Conservation (phyloP, 2,113 vertebrate genomes). For the Pimephales promelas region DNA sequence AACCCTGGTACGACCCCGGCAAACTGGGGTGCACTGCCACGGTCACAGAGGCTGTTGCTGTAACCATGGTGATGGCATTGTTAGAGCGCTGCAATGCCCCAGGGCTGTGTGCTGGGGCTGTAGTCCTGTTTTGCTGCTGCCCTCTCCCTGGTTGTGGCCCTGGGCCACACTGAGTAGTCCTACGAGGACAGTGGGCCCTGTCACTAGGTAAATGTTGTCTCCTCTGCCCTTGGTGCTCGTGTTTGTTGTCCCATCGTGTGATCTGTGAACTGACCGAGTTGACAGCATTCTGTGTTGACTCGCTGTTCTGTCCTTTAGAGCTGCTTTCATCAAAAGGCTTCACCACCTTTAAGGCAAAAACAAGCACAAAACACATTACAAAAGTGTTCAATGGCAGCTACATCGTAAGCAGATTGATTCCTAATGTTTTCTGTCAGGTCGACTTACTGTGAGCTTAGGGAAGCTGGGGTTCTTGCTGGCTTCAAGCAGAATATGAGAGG, state of each 20-base stretch:
- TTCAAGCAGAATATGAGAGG: slow-evolving; percentile 82
- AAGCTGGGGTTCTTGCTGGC: slow-evolving; percentile 84
- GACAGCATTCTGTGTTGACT: slow-evolving; percentile 69
- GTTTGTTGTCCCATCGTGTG: slow-evolving; percentile 74
- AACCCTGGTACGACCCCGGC: slow-evolving; percentile 84
- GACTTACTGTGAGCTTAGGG: slow-evolving; percentile 80
- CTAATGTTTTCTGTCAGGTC: not conserved
- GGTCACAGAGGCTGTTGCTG: slow-evolving; percentile 90
- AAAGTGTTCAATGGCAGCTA: not conserved
- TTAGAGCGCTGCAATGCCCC: slow-evolving; percentile 67
- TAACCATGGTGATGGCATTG: slow-evolving; percentile 84
- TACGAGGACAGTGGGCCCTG: slow-evolving; percentile 69
- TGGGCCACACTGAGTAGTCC: slow-evolving; percentile 72
- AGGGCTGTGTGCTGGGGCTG: slow-evolving; percentile 72
- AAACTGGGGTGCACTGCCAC: slow-evolving; percentile 88
- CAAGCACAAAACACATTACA: not conserved
- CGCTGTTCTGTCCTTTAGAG: slow-evolving; percentile 65
- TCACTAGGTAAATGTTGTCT: slow-evolving; percentile 68
- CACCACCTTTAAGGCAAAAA: slow-evolving; percentile 75
- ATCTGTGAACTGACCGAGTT: slow-evolving; percentile 69
- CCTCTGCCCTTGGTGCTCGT: slow-evolving; percentile 63
- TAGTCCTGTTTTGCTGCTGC: slow-evolving; percentile 79
- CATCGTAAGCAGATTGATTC: not conserved
- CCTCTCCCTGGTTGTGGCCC: slow-evolving; percentile 67
- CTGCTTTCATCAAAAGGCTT: slow-evolving; percentile 79